These are phyloP conservation scores for Arvicanthis niloticus DNA, from an alignment of 2,113 vertebrate species.

Conservation along the genomic window DNA sequence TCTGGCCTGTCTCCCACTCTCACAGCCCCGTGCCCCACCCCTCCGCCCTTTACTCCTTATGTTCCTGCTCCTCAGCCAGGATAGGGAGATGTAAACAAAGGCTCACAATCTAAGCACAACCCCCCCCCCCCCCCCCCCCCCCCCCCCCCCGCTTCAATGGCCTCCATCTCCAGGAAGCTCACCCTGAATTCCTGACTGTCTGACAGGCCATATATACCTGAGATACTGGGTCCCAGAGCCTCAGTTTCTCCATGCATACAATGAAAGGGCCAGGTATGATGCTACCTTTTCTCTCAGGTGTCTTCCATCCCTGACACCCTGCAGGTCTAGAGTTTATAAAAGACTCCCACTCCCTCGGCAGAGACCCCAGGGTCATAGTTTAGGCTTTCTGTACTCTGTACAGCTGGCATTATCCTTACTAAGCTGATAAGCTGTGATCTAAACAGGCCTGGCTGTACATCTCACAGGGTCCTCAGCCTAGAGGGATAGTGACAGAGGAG, in stretches of 20 bases:
- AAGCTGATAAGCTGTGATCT: background rate
- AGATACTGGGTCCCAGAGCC: background rate
- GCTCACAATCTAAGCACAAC: background rate
- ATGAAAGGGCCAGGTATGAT: background rate
- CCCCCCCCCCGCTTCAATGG: background rate
- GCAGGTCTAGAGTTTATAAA: background rate
- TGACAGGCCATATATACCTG: fast-evolving
- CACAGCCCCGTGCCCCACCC: background rate
- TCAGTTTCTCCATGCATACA: background rate
- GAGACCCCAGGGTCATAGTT: background rate
- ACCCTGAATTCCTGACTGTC: background rate
- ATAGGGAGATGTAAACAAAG: background rate
- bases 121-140: fast-evolving
- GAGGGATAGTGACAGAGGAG: background rate
- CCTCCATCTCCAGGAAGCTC: background rate
- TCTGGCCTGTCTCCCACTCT: background rate
- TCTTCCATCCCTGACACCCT: background rate
- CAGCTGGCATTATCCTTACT: background rate
- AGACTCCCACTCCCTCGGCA: fast-evolving
- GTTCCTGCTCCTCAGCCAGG: background rate
- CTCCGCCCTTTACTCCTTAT: background rate
- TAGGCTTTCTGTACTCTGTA: background rate
- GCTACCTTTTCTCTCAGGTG: background rate
- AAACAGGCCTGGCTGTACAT: background rate
- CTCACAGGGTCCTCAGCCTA: background rate